A percentile compares a stretch with the other conserved stretches of the same genome.
These are phyloP conservation scores for Eupithecia pulchellata DNA, from an alignment of 2,888 invertebrate genomes.

Conservation along the genomic window DNA sequence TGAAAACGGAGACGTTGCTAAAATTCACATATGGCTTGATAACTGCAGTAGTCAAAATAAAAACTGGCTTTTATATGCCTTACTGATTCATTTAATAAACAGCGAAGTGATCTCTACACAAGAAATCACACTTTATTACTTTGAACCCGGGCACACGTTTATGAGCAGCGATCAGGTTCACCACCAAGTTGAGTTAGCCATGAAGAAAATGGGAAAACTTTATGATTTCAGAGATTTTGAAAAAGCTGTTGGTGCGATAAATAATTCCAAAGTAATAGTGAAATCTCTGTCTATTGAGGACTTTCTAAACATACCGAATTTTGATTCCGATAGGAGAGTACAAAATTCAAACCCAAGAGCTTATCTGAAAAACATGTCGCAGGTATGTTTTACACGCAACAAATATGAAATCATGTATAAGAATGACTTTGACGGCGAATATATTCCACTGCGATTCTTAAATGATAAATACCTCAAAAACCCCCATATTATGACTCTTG, in stretches of 20 bases:
- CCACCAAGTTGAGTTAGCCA: constrained; percentile 40
- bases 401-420: no score
- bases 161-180: constrained; percentile 46
- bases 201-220: constrained; percentile 36
- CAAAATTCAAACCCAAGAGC: no score
- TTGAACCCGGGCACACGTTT: constrained; percentile 48
- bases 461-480: no score
- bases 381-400: no score
- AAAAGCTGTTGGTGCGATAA: constrained; percentile 29
- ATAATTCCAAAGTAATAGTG: constrained; percentile 41
- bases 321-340: background rate
- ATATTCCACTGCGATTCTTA: no score
- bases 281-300: constrained; percentile 31
- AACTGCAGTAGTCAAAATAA: constrained; percentile 22
- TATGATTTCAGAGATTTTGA: constrained; percentile 15
- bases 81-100: constrained; percentile 29
- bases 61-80: constrained; percentile 31
- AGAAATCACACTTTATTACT: no score
- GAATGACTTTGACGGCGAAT: no score
- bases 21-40: constrained; percentile 25
- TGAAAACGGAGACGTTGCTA: constrained; percentile 11
- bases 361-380: no score
- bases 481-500: background rate
- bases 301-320: no score
- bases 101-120: constrained; percentile 23